Evolutionary conservation across 2,113 vertebrate genomes (phyloP).

Genomic region (Pipa parva): DNA sequence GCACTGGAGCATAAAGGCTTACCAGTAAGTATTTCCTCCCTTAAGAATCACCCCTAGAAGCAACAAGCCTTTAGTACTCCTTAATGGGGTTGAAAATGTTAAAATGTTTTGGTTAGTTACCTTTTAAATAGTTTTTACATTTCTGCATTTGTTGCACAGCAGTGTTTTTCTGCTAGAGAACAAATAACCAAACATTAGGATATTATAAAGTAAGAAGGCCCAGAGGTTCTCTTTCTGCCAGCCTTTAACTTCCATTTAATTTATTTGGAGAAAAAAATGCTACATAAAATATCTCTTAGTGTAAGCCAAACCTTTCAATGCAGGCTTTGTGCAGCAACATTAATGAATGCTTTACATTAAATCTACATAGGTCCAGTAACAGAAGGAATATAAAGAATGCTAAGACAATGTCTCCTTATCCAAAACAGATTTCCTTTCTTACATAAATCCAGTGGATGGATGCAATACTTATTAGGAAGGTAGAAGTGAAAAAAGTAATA

Average conservation of each 20-base stretch:
- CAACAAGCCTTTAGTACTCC: no score
- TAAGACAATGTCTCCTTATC: conserved; percentile 36
- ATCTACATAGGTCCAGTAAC: conserved; percentile 2
- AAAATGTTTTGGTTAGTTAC: no score
- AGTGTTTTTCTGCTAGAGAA: conserved; percentile 7
- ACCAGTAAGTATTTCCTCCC: no score
- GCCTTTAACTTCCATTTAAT: conserved; percentile 38
- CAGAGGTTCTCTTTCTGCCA: conserved; percentile 21
- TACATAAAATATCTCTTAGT: conserved; percentile 44
- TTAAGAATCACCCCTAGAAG: no score
- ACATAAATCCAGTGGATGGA: no score
- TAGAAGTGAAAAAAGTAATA: no score
- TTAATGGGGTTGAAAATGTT: no score
- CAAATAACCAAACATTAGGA: not conserved
- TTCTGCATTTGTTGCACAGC: not conserved
- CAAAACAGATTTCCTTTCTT: conserved; percentile 14
- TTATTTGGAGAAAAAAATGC: conserved; percentile 30
- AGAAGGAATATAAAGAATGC: conserved; percentile 27
- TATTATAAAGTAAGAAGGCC: conserved; percentile 6
- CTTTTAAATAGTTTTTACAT: not conserved
- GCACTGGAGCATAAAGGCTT: no score
- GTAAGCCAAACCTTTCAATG: conserved; percentile 5
- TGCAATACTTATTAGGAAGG: no score
- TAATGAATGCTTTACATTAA: conserved; percentile 34
- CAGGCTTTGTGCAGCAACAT: conserved; percentile 4